These are phyloP conservation scores for Acrobasis suavella DNA, from an alignment of 2,888 invertebrate genomes.

Conservation along the genomic window DNA sequence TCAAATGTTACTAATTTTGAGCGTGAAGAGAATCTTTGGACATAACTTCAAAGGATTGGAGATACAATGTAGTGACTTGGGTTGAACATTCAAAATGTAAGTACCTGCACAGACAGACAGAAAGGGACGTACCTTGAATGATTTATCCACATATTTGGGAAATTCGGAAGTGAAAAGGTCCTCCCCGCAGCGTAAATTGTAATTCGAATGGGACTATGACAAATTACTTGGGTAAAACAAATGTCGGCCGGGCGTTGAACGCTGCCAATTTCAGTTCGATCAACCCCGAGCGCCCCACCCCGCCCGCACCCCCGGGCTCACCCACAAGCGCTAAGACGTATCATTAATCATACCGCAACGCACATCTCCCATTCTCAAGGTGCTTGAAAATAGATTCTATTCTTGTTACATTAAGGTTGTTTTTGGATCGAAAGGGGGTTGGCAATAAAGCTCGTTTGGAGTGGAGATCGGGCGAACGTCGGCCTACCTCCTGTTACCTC, in stretches of 20 bases:
- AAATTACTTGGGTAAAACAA: slow-evolving; percentile 60
- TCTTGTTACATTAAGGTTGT: slow-evolving; percentile 47
- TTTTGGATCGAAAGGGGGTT: slow-evolving; percentile 43
- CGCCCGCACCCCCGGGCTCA: slow-evolving; percentile 44
- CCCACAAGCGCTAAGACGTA: slow-evolving; percentile 60
- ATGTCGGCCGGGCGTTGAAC: slow-evolving; percentile 65
- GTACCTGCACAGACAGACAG: background rate
- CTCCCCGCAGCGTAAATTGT: slow-evolving; percentile 2
- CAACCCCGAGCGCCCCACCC: slow-evolving; percentile 56
- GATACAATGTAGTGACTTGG: background rate
- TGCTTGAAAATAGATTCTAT: slow-evolving; percentile 56
- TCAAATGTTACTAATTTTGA: slow-evolving; percentile 47
- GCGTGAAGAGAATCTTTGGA: slow-evolving; percentile 26
- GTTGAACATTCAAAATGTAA: background rate
- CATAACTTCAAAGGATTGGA: slow-evolving; percentile 35
- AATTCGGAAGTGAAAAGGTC: slow-evolving; percentile 14
- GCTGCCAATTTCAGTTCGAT: slow-evolving; percentile 76
- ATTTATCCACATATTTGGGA: background rate
- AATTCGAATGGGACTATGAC: slow-evolving; percentile 38
- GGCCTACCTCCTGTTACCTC: slow-evolving; percentile 70
- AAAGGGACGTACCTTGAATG: background rate
- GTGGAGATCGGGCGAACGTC: slow-evolving; percentile 38
- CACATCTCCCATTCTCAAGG: slow-evolving; percentile 47
- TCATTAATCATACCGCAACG: slow-evolving; percentile 69
- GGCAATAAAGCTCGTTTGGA: slow-evolving; percentile 45